Evolutionary conservation across 2,797 vertebrate species (phyloP), one percentile per base, ranked within the genome.

Genomic region (Orestias chungarensis): DNA sequence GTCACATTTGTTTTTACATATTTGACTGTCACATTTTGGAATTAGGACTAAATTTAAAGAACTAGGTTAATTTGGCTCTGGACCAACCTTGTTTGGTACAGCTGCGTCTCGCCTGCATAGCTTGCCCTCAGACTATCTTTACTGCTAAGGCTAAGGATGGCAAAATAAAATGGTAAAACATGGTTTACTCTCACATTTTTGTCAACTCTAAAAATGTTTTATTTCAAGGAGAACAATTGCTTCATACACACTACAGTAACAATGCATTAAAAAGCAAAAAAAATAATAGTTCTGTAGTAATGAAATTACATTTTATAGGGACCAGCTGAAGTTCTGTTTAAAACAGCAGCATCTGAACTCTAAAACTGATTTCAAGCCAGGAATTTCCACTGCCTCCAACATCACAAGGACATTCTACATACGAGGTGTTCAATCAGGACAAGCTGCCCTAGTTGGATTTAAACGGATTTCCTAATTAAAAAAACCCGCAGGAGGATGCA

Each of bases 391-490:
- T 18, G 79, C 66, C 70, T 75, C 70, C 66, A 75, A 64, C 66
- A 59, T 67, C 76, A 85, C 79, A 88, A 87, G 83, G 82, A 89
- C 83, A 65, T 82, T 81, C 71, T 70, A 78, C 70, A 68, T 75
- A 74, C 25, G 35, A 79, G 78, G 74, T 73, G 76, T 83, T 74
- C 77, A 74, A 67, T 82, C 70, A 80, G 87, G 90, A 87, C 82
- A 87, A 76, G 79, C 81, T 91, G 91, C 82, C 92, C 88, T 85
- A 93, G 81, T 90, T 92, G 82, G 81, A 89, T 86, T 66, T 76
- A 66, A 59, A 80, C 68, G 9, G 84, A 84, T 88, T 84, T 73
- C 42, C 88, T 91, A 94, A 93, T 94, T 93, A 91, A 90, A 88
- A 76, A 82, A 14, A 88, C 82, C 86, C 90, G 62, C 89, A 79